Base-by-base conservation (phyloP, 2,113 vertebrate genomes). In the Megaleporinus macrocephalus region DNA sequence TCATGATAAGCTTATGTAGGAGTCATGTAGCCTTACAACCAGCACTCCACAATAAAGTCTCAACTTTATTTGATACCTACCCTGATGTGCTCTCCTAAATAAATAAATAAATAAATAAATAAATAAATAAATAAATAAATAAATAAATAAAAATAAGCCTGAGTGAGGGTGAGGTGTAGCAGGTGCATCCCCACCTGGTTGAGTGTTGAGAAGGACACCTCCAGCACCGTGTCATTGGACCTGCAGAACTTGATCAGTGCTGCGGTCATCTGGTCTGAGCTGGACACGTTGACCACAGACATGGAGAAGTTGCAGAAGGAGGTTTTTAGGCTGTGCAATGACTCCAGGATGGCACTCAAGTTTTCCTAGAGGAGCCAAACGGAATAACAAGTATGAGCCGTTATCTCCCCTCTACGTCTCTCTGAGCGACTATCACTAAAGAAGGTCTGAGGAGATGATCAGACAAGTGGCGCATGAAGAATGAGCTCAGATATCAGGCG, bases 221-320 rank as follows among this genome's bases (percentile, higher is more conserved):
- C 93, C 18, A 93, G 81, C 44, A 91, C 70, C 0, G 91, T 92
- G 80, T 81, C 55, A 24, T 93, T 92, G 78, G 91, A 87, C 22
- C 26, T 66, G 84, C 94, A 95, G 88, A 93, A 93, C 24, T 74
- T 78, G 74, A 85, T 24, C 63, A 89, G 20, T 1, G 79, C 83
- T 0, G 73, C 29, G 51, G 36, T 75, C 24, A 91, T 0, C 0
- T 73, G 2, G 51, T 80, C 65, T 3, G 53, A 3, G 0, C 86
- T 75, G 26, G 57, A 86, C 3, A 24, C 11, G 80, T 92, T 88
- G 1, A 92, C 44, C 74, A 78, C 33, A 44, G 89, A 87, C 62
- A 93, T 82, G 33, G 49, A 68, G 10, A 89, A 2, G 3, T 79
- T 51, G 79, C 94, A 95, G 61, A 94, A 3, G 16, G 75, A 83